Evolutionary conservation across 2,797 vertebrate genomes (phyloP).

Genomic region (Sebastes hubbsi): DNA sequence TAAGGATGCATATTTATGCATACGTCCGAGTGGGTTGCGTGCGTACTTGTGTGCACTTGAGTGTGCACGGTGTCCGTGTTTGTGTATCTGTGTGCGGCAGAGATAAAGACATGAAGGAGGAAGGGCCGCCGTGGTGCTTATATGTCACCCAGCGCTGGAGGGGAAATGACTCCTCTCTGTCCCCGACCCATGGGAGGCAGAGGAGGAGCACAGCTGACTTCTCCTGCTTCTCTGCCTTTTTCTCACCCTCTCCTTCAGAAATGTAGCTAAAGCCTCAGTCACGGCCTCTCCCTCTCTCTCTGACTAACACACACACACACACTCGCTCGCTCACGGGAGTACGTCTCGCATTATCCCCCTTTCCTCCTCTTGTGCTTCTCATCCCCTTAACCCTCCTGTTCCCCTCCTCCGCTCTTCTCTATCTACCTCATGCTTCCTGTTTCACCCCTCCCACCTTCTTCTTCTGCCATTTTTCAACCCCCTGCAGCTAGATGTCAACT

Average conservation of each 20-base stretch:
- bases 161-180: slow-evolving; percentile 73
- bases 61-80: slow-evolving; percentile 28
- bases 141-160: slow-evolving; percentile 75
- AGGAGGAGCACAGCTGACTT: slow-evolving; percentile 64
- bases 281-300: slow-evolving; percentile 21
- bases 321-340: slow-evolving; percentile 19
- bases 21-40: slow-evolving; percentile 49
- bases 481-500: slow-evolving; percentile 55
- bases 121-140: slow-evolving; percentile 57
- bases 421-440: slow-evolving; percentile 62
- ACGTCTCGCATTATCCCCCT: slow-evolving; percentile 28
- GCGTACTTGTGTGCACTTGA: slow-evolving; percentile 39
- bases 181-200: slow-evolving; percentile 40
- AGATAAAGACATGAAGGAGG: slow-evolving; percentile 60
- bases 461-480: slow-evolving; percentile 32
- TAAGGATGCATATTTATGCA: slow-evolving; percentile 53
- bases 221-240: slow-evolving; percentile 45
- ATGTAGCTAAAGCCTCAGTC: slow-evolving; percentile 60
- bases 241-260: slow-evolving; percentile 56
- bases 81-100: slow-evolving; percentile 46
- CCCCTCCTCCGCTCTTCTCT: slow-evolving; percentile 45
- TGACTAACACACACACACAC: slow-evolving; percentile 27
- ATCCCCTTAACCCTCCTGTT: slow-evolving; percentile 35
- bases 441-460: slow-evolving; percentile 38
- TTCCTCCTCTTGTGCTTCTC: slow-evolving; percentile 28